A percentile compares a stretch with the other conserved stretches of the same genome.
Conservation (phyloP, 2,113 vertebrate genomes). For the rabbit (Oryctolagus cuniculus) region DNA sequence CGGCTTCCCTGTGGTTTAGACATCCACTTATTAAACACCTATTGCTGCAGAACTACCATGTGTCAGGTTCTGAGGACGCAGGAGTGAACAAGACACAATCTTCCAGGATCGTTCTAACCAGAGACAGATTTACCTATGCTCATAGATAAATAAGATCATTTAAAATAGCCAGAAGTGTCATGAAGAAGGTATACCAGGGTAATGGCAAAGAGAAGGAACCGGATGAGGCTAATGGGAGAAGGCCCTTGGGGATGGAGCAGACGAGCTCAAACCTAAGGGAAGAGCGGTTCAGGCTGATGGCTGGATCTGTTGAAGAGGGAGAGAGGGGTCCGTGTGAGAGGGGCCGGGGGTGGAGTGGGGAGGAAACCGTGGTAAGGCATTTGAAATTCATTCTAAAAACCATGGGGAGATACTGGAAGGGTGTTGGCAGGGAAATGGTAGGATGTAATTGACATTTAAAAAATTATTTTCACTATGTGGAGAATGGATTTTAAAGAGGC, state of each 20-base stretch:
- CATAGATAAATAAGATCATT: background rate
- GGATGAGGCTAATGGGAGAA: background rate
- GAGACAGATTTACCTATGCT: background rate
- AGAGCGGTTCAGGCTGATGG: background rate
- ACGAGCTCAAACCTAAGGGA: background rate
- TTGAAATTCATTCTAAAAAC: background rate
- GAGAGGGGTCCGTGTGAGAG: background rate
- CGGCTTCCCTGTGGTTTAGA: background rate
- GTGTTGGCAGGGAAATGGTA: background rate
- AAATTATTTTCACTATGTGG: background rate
- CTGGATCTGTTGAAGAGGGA: background rate
- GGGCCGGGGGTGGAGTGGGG: too few relatives aligned
- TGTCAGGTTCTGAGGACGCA: background rate
- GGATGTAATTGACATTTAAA: background rate
- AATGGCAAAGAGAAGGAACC: background rate
- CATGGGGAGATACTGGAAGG: background rate
- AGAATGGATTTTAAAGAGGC: background rate
- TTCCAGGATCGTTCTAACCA: background rate
- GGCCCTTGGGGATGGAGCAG: background rate
- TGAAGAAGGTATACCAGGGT: background rate
- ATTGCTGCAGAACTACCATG: background rate
- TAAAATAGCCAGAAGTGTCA: background rate
- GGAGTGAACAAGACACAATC: background rate
- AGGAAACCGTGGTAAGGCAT: background rate
- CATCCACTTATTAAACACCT: background rate